These are phyloP conservation scores for Hiodon tergisus DNA, from an alignment of 2,113 vertebrate species.

Conservation along the genomic window DNA sequence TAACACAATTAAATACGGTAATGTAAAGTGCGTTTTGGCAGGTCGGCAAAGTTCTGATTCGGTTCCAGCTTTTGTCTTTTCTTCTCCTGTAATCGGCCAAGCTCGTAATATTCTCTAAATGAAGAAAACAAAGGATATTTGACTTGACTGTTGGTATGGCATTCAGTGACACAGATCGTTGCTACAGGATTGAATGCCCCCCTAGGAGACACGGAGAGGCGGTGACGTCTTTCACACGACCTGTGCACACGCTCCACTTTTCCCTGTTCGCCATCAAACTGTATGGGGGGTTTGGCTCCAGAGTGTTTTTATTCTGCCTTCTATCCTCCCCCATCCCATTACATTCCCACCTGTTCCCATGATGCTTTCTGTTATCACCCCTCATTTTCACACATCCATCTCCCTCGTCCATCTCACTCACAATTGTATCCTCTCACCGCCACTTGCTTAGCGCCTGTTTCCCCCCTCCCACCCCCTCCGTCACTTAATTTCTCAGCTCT, in stretches of 20 bases:
- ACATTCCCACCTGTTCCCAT: too few species aligned
- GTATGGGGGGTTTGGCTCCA: too few species aligned
- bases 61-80: too few species aligned
- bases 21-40: too few species aligned
- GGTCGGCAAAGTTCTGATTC: too few species aligned
- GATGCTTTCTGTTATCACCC: background rate
- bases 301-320: background rate
- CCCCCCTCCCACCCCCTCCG: background rate
- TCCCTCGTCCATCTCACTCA: slow-evolving; percentile 15
- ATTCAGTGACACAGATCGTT: too few species aligned
- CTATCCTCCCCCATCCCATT: background rate
- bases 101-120: too few species aligned
- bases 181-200: too few species aligned
- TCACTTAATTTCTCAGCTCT: slow-evolving; percentile 8
- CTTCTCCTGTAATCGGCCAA: too few species aligned
- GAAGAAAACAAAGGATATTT: too few species aligned
- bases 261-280: background rate
- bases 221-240: background rate
- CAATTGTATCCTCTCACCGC: slow-evolving; percentile 36
- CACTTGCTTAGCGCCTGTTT: slow-evolving; percentile 39
- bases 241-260: slow-evolving; percentile 1
- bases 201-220: background rate
- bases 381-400: slow-evolving; percentile 21
- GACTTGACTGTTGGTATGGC: too few species aligned
- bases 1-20: too few species aligned